These are phyloP conservation scores for Brachynemurus nebulosus DNA, from an alignment of 2,888 invertebrate genomes.

Conservation along the genomic window DNA sequence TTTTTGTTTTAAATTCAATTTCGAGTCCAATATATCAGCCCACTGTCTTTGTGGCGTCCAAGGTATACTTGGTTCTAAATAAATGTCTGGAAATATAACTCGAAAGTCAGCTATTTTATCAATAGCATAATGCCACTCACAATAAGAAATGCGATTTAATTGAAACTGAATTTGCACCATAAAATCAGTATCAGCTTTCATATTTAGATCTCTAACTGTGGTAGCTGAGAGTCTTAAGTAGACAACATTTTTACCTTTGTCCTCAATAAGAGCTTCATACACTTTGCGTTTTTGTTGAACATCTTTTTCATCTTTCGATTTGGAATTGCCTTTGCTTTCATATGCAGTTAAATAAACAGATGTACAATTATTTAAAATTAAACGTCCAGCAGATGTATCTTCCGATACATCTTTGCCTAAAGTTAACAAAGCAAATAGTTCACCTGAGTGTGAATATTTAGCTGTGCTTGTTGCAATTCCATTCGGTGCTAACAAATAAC, in stretches of 20 bases:
- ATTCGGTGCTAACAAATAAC: conserved; percentile 54
- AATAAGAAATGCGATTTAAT: conserved; percentile 62
- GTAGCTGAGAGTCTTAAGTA: conserved; percentile 55
- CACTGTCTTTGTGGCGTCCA: conserved; percentile 57
- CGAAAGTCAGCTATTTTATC: conserved; percentile 58
- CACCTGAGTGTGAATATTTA: conserved; percentile 61
- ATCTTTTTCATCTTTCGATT: conserved; percentile 8
- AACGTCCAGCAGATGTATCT: conserved; percentile 65
- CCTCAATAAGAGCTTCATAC: conserved; percentile 64
- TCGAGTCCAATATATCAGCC: conserved; percentile 45
- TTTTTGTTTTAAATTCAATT: conserved; percentile 62
- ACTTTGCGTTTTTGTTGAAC: conserved; percentile 42
- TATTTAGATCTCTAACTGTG: conserved; percentile 46
- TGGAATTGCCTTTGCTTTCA: conserved; percentile 17
- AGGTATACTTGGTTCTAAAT: conserved; percentile 46
- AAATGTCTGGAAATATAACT: conserved; percentile 57
- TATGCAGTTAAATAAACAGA: conserved; percentile 44
- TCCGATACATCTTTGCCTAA: conserved; percentile 63
- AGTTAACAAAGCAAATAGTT: conserved; percentile 59
- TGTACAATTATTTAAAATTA: conserved; percentile 63
- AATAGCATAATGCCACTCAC: conserved; percentile 73
- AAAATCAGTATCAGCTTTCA: conserved; percentile 48
- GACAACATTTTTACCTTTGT: conserved; percentile 65
- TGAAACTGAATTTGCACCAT: conserved; percentile 67
- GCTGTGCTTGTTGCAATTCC: conserved; percentile 55